phyloP scores from a whole-genome alignment of 2,797 vertebrate species.

The Triplophysa bombifrons region DNA sequence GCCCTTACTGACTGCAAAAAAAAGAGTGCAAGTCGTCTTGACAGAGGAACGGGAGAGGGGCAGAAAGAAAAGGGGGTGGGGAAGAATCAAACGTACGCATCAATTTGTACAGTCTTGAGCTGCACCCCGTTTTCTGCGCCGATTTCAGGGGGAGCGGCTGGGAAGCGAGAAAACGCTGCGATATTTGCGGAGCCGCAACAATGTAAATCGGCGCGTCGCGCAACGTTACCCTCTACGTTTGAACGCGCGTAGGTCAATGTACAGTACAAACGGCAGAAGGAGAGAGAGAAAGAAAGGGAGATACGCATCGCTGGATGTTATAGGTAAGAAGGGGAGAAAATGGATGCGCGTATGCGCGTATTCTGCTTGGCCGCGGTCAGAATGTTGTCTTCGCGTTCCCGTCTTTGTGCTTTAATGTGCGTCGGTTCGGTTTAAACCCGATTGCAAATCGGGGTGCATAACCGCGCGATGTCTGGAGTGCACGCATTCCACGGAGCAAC shows the following conservation, averaged over 20 bases:
- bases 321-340: conserved; percentile 79
- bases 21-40: conserved; percentile 79
- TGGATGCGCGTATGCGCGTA: conserved; percentile 72
- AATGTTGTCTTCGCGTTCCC: conserved; percentile 66
- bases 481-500: conserved; percentile 71
- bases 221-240: conserved; percentile 11
- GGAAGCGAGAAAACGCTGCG: conserved; percentile 65
- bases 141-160: conserved; percentile 64
- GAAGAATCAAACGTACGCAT: conserved; percentile 76
- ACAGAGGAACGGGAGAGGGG: conserved; percentile 69
- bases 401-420: conserved; percentile 72
- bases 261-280: conserved; percentile 69
- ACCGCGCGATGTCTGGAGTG: conserved; percentile 66
- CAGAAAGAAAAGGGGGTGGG: conserved; percentile 69
- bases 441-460: conserved; percentile 59
- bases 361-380: conserved; percentile 67
- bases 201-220: conserved; percentile 69
- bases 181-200: conserved; percentile 71
- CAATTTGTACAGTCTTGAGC: conserved; percentile 83
- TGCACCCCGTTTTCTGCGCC: conserved; percentile 76
- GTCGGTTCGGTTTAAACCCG: conserved; percentile 66
- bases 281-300: conserved; percentile 66
- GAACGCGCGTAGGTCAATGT: conserved; percentile 70
- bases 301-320: conserved; percentile 79
- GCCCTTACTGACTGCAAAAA: conserved; percentile 72